Base-by-base conservation (phyloP, 2,113 vertebrate genomes). In the Lepus americanus region DNA sequence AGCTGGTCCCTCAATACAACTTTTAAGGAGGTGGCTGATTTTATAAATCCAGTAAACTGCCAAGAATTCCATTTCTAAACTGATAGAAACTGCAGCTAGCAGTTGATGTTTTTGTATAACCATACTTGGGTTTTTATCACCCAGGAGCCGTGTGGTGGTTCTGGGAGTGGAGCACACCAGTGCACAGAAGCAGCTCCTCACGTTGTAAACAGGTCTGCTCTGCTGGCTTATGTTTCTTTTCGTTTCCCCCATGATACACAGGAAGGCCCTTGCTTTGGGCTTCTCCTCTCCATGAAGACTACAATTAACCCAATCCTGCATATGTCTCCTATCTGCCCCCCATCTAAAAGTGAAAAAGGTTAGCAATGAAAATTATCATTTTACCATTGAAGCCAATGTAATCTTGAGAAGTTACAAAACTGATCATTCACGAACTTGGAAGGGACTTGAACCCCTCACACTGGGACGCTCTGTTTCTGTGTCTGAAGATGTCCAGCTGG, bases 41-140 rank as follows among this genome's bases (percentile, higher is more conserved):
- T 80, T 66, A 66, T 51, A 85, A 96, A 84, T 78, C 9, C 11
- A 59, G 51, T 59, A 53, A 81, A 92, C 61, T 67, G 44, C 49
- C 55, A 82, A 20, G 27, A 44, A 22, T 89, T 49, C 82, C 16
- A 31, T 29, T 67, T 77, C 83, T 44, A 33, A 9, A 53, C 94
- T 66, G 22, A 25, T 23, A 20, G 49, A 86, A 66, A 55, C 14
- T 29, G 44, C 44, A 44, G 10, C 12, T 81, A 31, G 27, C 67
- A 31, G 1, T 66, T 63, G 6, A 25, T 17, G 1, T 77, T 95
- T 87, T 79, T 31, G 20, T 31, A 33, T 27, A 39, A 17, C 10
- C 17, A 27, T 14, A 8, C 23, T 69, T 72, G 44, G 55, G 19
- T 59, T 73, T 64, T 77, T 53, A 10, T 51, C 20, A 64, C 79